Evolutionary conservation across 2,113 vertebrate species (phyloP).

Genomic region (Miniopterus natalensis): DNA sequence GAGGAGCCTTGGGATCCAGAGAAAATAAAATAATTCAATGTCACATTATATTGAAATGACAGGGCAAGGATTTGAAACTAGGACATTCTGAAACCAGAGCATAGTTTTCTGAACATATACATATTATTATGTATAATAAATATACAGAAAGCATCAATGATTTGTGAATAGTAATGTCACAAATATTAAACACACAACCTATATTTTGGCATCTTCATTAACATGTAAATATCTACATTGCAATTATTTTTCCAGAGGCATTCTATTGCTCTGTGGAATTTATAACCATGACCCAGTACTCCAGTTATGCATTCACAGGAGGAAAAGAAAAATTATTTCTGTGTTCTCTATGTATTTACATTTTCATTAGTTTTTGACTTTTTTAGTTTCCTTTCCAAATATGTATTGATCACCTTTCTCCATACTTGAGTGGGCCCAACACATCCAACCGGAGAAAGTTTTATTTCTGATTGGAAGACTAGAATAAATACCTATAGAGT

Average conservation of each 20-base stretch:
- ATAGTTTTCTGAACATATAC: background rate
- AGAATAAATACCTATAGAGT: slow-evolving; percentile 32
- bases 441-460: background rate
- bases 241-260: background rate
- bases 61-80: background rate
- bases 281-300: background rate
- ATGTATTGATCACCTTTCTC: background rate
- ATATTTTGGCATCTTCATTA: background rate
- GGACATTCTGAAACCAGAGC: background rate
- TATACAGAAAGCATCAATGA: background rate
- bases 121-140: background rate
- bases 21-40: background rate
- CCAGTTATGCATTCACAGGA: background rate
- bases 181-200: background rate
- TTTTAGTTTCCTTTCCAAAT: background rate
- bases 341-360: background rate
- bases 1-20: background rate
- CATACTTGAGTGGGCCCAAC: background rate
- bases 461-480: slow-evolving; percentile 41
- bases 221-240: background rate
- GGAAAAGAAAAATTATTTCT: background rate
- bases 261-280: background rate
- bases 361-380: background rate
- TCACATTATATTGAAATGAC: background rate
- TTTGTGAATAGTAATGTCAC: background rate